These are phyloP conservation scores for Dasyprocta punctata DNA, from an alignment of 2,113 vertebrate genomes.

Conservation along the genomic window DNA sequence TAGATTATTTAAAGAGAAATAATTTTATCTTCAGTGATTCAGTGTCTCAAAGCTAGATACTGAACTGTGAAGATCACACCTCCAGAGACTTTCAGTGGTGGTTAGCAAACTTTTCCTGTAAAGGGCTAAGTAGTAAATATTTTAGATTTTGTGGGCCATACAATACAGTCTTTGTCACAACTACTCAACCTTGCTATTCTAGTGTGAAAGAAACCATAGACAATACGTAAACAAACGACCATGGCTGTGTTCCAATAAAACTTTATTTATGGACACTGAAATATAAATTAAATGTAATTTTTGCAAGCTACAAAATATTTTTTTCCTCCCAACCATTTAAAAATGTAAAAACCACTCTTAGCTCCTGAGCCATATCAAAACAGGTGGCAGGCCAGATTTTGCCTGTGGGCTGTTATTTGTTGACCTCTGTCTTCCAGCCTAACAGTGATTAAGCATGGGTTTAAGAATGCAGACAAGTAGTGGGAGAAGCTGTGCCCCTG, in stretches of 20 bases:
- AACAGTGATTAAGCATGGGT: not conserved
- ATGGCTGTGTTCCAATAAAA: slow-evolving; percentile 43
- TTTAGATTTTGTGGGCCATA: not conserved
- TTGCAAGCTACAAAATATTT: not conserved
- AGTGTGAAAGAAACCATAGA: not conserved
- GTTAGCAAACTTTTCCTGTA: not conserved
- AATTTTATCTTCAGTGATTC: not conserved
- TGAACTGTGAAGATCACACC: not conserved
- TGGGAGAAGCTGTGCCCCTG: not conserved
- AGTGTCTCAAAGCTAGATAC: not conserved
- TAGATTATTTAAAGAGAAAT: not conserved
- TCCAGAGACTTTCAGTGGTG: not conserved
- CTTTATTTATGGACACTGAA: slow-evolving; percentile 33
- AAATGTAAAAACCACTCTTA: not conserved
- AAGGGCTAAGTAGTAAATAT: slow-evolving; percentile 18
- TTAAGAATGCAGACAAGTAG: not conserved
- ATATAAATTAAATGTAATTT: not conserved
- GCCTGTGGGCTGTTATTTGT: not conserved
- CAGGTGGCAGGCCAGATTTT: not conserved
- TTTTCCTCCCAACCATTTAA: not conserved
- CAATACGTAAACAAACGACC: slow-evolving; percentile 1
- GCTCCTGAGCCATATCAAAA: not conserved
- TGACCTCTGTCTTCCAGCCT: not conserved
- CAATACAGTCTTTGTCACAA: not conserved
- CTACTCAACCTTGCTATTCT: not conserved